These are phyloP conservation scores for Lagria hirta DNA, from an alignment of 2,888 invertebrate genomes.

Conservation along the genomic window DNA sequence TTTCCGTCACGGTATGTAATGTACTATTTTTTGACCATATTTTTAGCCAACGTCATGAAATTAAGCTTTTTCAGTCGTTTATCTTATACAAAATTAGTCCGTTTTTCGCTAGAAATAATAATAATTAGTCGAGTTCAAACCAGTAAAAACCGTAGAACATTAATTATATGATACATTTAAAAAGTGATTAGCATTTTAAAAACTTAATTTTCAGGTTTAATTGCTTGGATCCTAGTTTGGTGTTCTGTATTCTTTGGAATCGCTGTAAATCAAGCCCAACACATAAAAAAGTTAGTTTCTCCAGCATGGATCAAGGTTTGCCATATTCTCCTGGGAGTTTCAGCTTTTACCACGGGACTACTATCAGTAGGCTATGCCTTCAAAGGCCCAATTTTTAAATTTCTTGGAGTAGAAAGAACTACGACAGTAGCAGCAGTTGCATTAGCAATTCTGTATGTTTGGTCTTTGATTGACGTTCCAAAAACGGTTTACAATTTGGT, in stretches of 20 bases:
- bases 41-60: too few species aligned
- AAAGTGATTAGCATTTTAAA: slow-evolving; percentile 1
- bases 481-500: slow-evolving; percentile 8
- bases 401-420: slow-evolving; percentile 2
- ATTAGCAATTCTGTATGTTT: slow-evolving; percentile 13
- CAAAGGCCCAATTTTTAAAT: slow-evolving; percentile 7
- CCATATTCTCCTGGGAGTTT: slow-evolving; percentile 7
- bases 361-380: slow-evolving; percentile 12
- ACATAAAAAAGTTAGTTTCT: slow-evolving; percentile 1
- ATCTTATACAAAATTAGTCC: too few species aligned
- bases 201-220: slow-evolving; percentile 9
- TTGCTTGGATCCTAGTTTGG: slow-evolving; percentile 12
- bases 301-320: slow-evolving; percentile 9
- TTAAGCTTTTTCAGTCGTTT: too few species aligned
- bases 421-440: slow-evolving; percentile 6
- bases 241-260: slow-evolving; percentile 9
- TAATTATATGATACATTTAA: not conserved
- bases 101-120: too few species aligned
- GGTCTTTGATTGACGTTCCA: slow-evolving; percentile 7
- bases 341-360: slow-evolving; percentile 5
- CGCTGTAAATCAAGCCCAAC: slow-evolving; percentile 1
- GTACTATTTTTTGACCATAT: too few species aligned
- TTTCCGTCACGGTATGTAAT: too few species aligned
- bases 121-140: too few species aligned
- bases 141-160: too few species aligned